Base-by-base conservation (phyloP, 2,113 vertebrate genomes). In the Neogobius melanostomus region DNA sequence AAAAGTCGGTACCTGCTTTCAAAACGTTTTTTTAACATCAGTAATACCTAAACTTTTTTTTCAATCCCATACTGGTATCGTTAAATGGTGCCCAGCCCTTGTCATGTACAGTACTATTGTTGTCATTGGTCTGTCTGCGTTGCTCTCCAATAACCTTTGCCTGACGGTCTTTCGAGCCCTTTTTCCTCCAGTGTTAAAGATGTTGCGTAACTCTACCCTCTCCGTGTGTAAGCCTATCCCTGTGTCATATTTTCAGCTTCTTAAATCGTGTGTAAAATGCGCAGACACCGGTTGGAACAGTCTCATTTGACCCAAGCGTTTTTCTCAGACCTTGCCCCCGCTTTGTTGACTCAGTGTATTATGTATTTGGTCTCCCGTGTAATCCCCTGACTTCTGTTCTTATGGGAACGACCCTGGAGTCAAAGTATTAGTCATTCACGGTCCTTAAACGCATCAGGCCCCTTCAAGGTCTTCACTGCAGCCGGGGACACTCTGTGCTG, bases 311-410 rank as follows among this genome's bases (percentile, higher is more conserved):
- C 75, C 77, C 65, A 8, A 75, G 85, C 76, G 54, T 56, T 87
- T 87, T 72, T 77, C 17, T 5, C 15, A 74, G 68, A 64, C 68
- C 66, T 62, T 68, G 11, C 43, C 78, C 71, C 28, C 28, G 28
- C 74, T 72, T 77, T 75, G 65, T 82, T 15, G 28, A 51, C n/a
- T 51, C 28, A 81, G 21, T 42, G 56, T 36, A 15, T 42, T 42
- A 10, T 11, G 73, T 82, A 69, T 85, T 67, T 74, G 57, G 66
- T 87, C 82, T 81, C 81, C 64, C 8, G 81, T 64, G 77, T 89
- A 85, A 85, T 87, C 82, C 54, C 17, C 47, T 59, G 53, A 68
- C 62, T 68, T 64, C 61, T 63, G 70, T 89, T 81, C 72, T 89
- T 67, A 76, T 74, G 82, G 80, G 71, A 72, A 76, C 45, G 79